A percentile compares a stretch with the other conserved stretches of the same genome.
Conservation (phyloP, 2,797 vertebrate genomes). For the Enteromius trimaculatus region DNA sequence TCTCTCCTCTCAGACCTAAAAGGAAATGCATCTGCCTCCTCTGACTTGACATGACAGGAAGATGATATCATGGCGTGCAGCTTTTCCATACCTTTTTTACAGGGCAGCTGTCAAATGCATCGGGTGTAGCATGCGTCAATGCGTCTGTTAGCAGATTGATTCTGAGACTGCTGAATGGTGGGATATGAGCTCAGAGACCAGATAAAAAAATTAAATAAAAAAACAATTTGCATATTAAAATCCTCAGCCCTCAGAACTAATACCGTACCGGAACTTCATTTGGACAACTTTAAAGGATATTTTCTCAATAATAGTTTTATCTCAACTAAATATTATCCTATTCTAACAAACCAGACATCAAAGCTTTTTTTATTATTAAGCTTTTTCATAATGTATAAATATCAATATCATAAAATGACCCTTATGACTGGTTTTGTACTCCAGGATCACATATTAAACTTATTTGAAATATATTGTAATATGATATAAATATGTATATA, state of each 20-base stretch:
- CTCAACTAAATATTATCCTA: too few species aligned
- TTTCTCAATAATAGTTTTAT: too few species aligned
- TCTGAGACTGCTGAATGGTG: conserved; percentile 7
- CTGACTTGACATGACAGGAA: not conserved
- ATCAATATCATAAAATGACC: too few species aligned
- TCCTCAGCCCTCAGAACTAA: not conserved
- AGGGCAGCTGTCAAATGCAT: not conserved
- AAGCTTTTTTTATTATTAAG: too few species aligned
- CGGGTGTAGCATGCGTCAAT: not conserved
- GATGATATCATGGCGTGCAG: not conserved
- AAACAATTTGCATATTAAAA: not conserved
- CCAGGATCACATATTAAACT: too few species aligned
- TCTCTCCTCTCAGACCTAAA: not conserved
- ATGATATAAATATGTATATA: too few species aligned
- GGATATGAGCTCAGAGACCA: not conserved
- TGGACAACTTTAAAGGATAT: too few species aligned
- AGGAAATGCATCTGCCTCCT: not conserved
- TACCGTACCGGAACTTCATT: not conserved
- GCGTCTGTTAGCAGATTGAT: not conserved
- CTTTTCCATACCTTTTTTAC: conserved; percentile 2
- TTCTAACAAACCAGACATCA: too few species aligned
- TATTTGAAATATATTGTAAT: too few species aligned
- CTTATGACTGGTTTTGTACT: too few species aligned
- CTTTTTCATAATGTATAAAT: too few species aligned
- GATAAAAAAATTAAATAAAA: too few species aligned